A percentile compares a stretch with the other conserved stretches of the same genome.
These are phyloP conservation scores for Macrochelys suwanniensis DNA, from an alignment of 2,797 vertebrate genomes.

Conservation along the genomic window DNA sequence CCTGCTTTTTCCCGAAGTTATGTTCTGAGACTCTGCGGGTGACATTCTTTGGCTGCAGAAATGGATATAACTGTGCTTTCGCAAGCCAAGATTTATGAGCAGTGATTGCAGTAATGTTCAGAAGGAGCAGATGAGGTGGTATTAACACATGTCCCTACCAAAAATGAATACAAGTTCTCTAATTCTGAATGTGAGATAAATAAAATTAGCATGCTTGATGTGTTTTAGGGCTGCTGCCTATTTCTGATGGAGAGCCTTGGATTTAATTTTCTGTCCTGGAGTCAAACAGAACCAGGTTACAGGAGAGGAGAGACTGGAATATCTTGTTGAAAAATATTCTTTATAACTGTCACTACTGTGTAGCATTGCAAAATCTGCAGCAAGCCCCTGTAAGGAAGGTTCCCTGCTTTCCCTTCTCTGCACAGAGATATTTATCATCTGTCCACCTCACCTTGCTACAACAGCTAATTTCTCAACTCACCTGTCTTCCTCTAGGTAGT, in stretches of 20 bases:
- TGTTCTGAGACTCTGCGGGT: not conserved
- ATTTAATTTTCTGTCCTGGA: not conserved
- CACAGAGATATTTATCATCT: not conserved
- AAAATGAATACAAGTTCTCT: not conserved
- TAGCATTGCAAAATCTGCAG: not conserved
- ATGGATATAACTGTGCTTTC: not conserved
- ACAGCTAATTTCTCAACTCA: not conserved
- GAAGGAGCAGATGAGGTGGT: not conserved
- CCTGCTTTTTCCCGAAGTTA: slow-evolving; percentile 13
- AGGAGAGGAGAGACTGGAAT: not conserved
- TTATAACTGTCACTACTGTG: not conserved
- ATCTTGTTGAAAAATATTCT: not conserved
- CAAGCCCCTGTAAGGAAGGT: not conserved
- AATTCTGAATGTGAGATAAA: not conserved
- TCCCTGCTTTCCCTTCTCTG: not conserved
- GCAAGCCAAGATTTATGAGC: not conserved
- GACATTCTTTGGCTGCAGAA: not conserved
- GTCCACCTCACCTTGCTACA: not conserved
- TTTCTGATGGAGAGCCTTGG: not conserved
- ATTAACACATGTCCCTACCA: not conserved
- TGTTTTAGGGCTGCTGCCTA: not conserved
- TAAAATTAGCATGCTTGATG: not conserved
- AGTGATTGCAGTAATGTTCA: not conserved
- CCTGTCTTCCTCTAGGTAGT: not conserved
- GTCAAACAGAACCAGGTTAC: not conserved